A percentile compares a stretch with the other conserved stretches of the same genome.
Evolutionary conservation across 2,113 vertebrate species (phyloP).

Genomic region (Indicator maculatus): DNA sequence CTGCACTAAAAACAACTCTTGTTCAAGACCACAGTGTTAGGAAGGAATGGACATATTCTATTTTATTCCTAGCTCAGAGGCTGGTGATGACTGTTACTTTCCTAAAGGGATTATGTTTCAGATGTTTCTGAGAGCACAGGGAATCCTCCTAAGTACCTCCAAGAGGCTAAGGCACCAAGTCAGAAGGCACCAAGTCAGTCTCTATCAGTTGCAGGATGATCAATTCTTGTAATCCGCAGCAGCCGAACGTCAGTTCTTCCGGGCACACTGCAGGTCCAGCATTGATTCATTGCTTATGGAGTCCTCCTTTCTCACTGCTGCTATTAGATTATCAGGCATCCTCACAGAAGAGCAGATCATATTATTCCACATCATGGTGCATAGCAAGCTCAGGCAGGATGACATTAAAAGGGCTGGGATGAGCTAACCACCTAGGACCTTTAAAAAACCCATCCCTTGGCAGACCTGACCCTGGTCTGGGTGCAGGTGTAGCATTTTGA

Average conservation of each 20-base stretch:
- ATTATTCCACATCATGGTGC: not conserved
- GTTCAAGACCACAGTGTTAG: not conserved
- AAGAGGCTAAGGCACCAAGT: not conserved
- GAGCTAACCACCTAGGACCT: slow-evolving; percentile 43
- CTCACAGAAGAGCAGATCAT: not conserved
- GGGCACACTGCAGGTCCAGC: not conserved
- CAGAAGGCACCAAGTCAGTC: not conserved
- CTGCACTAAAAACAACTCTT: not conserved
- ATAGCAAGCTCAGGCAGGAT: not conserved
- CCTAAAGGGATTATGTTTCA: not conserved
- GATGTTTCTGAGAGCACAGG: not conserved
- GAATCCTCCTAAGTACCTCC: not conserved
- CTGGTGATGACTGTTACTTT: not conserved
- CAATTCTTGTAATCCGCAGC: not conserved
- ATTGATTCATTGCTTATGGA: not conserved
- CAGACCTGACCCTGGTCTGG: slow-evolving; percentile 36
- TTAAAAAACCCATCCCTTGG: slow-evolving; percentile 52
- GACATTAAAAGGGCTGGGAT: slow-evolving; percentile 43
- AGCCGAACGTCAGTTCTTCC: not conserved
- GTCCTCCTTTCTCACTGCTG: not conserved
- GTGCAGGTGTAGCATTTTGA: not conserved
- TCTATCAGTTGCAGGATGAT: not conserved
- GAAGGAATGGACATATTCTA: not conserved
- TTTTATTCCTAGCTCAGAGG: not conserved
- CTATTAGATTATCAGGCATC: not conserved